A percentile compares a stretch with the other conserved stretches of the same genome.
Evolutionary conservation across 2,888 invertebrate genomes (phyloP).

Genomic region (Cryptus armator): DNA sequence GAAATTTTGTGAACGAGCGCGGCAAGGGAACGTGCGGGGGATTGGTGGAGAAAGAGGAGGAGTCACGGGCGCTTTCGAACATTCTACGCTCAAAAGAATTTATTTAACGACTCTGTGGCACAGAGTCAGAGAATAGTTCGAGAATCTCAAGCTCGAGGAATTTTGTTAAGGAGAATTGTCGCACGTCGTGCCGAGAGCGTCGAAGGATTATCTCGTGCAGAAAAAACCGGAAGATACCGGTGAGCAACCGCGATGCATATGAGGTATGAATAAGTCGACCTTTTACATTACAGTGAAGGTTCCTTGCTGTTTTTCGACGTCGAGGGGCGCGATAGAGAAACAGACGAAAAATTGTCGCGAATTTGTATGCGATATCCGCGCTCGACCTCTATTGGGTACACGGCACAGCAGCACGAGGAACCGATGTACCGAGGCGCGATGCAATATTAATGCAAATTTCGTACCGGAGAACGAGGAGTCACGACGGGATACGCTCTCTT

Average conservation of each 20-base stretch:
- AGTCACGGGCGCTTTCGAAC: slow-evolving; percentile 37
- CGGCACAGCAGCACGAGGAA: slow-evolving; percentile 4
- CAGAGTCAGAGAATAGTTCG: slow-evolving; percentile 13
- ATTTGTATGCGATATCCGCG: slow-evolving; percentile 61
- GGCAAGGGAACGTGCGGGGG: too few species aligned
- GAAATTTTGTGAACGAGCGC: slow-evolving; percentile 40
- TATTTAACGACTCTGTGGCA: slow-evolving; percentile 48
- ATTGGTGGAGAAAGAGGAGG: slow-evolving; percentile 15
- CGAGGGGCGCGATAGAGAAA: background rate
- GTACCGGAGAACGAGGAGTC: slow-evolving; percentile 20
- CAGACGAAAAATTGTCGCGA: slow-evolving; percentile 68
- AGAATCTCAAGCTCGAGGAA: slow-evolving; percentile 29
- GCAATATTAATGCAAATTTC: slow-evolving; percentile 71
- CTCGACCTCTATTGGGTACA: slow-evolving; percentile 35
- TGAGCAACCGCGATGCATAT: background rate
- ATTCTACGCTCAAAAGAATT: slow-evolving; percentile 51
- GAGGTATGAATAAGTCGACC: background rate
- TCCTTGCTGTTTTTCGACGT: background rate
- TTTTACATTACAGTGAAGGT: background rate
- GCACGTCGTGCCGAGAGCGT: slow-evolving; percentile 15
- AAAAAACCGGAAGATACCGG: slow-evolving; percentile 21
- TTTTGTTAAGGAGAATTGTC: slow-evolving; percentile 37
- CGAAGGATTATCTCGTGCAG: slow-evolving; percentile 54
- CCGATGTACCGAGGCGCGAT: slow-evolving; percentile 44
- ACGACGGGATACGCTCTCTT: slow-evolving; percentile 19